A percentile compares a stretch with the other conserved stretches of the same genome.
These are phyloP conservation scores for Mus musculus DNA, from an alignment of 2,113 vertebrate genomes.

Conservation along the genomic window DNA sequence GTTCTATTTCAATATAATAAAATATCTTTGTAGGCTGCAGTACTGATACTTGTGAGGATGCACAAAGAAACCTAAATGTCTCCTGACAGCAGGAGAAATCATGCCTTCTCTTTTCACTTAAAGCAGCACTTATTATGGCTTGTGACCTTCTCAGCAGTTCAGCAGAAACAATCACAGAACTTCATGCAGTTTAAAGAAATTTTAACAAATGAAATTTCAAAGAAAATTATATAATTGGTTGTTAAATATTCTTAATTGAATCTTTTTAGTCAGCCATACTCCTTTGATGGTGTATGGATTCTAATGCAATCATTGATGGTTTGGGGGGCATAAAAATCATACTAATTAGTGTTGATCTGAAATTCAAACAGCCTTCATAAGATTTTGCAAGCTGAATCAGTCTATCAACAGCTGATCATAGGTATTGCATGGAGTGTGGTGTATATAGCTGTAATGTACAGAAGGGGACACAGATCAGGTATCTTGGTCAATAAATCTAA, in stretches of 20 bases:
- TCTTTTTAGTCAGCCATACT: background rate
- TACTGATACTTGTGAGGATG: background rate
- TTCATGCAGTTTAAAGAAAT: background rate
- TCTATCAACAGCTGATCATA: background rate
- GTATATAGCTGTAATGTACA: accelerated
- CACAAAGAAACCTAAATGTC: background rate
- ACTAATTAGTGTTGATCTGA: background rate
- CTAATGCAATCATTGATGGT: background rate
- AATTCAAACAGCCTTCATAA: background rate
- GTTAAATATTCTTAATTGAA: constrained; percentile 7
- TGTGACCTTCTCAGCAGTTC: background rate
- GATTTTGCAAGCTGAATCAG: background rate
- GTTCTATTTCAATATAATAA: background rate
- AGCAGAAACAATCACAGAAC: background rate
- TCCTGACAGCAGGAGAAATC: background rate
- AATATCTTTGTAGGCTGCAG: background rate
- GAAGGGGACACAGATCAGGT: accelerated
- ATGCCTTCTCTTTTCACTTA: background rate
- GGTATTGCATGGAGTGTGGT: accelerated
- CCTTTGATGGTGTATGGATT: background rate
- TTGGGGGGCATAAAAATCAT: background rate
- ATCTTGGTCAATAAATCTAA: background rate
- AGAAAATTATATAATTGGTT: background rate
- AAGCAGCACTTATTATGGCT: accelerated
- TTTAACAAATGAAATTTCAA: background rate